phyloP scores from a whole-genome alignment of 2,888 invertebrate species.

The Macrophya annulata region DNA sequence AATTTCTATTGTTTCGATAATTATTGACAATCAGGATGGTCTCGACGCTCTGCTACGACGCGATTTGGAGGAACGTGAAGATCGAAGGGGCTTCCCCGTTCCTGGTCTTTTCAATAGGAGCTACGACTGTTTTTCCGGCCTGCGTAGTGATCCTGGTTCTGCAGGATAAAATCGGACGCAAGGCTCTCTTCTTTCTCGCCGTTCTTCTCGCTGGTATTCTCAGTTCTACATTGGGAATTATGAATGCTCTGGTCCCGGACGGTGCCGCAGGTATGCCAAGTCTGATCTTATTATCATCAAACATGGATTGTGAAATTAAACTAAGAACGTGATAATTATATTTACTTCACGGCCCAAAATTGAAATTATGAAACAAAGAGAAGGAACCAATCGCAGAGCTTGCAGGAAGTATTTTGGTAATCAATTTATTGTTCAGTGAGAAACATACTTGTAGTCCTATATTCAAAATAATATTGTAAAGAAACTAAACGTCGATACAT shows the following conservation, averaged over 20 bases:
- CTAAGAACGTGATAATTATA: no score
- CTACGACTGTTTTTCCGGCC: slow-evolving; percentile 82
- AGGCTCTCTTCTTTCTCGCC: slow-evolving; percentile 82
- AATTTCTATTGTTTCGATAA: not conserved
- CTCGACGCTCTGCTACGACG: slow-evolving; percentile 83
- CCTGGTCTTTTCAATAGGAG: slow-evolving; percentile 81
- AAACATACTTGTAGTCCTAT: no score
- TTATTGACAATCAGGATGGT: slow-evolving; percentile 80
- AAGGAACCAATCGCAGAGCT: no score
- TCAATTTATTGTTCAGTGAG: no score
- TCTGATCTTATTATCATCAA: no score
- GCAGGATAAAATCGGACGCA: slow-evolving; percentile 80
- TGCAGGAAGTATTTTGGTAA: no score
- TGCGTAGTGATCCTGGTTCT: slow-evolving; percentile 79
- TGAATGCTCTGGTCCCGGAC: slow-evolving; percentile 73
- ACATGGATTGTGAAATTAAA: no score
- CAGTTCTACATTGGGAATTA: slow-evolving; percentile 79
- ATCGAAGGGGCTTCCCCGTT: slow-evolving; percentile 82
- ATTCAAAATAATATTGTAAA: no score
- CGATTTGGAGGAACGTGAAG: slow-evolving; percentile 83
- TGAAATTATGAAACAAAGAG: no score
- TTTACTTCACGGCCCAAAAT: no score
- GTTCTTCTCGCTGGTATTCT: slow-evolving; percentile 81
- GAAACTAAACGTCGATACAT: not conserved
- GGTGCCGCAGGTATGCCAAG: slow-evolving; percentile 60